phyloP scores from a whole-genome alignment of 1,140 invertebrate species.

The Achatina immaculata region DNA sequence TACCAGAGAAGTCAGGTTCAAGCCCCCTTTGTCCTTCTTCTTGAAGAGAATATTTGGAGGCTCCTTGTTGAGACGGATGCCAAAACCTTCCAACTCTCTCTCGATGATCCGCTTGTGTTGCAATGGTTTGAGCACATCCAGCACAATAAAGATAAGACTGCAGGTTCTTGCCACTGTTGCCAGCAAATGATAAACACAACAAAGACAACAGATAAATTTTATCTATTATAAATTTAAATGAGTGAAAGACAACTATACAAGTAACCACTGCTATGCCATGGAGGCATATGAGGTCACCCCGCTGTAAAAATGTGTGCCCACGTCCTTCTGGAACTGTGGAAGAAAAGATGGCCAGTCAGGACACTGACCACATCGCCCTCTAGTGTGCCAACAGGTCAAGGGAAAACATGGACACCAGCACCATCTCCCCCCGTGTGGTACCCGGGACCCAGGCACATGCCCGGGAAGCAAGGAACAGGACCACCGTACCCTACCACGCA shows the following conservation, averaged over 20 bases:
- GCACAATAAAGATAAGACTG: conserved; percentile 96
- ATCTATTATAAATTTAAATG: background rate
- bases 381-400: too few species aligned
- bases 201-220: background rate
- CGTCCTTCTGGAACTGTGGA: too few species aligned
- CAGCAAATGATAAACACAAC: background rate
- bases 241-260: background rate
- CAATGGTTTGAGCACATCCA: conserved; percentile 97
- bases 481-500: too few species aligned
- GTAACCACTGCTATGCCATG: background rate
- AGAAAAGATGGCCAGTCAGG: too few species aligned
- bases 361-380: too few species aligned
- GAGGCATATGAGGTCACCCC: background rate
- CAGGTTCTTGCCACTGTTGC: conserved; percentile 92
- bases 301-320: background rate
- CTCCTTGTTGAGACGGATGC: conserved; percentile 94
- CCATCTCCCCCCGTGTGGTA: too few species aligned
- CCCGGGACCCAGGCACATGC: too few species aligned
- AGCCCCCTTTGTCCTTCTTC: conserved; percentile 97
- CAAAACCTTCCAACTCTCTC: conserved; percentile 99
- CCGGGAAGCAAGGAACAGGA: too few species aligned
- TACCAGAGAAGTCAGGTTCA: conserved; percentile 91
- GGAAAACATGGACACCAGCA: too few species aligned
- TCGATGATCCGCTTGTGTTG: conserved; percentile 96
- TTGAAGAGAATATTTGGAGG: conserved; percentile 97